These are phyloP conservation scores for Mirza zaza DNA, from an alignment of 2,113 vertebrate species.

Conservation along the genomic window DNA sequence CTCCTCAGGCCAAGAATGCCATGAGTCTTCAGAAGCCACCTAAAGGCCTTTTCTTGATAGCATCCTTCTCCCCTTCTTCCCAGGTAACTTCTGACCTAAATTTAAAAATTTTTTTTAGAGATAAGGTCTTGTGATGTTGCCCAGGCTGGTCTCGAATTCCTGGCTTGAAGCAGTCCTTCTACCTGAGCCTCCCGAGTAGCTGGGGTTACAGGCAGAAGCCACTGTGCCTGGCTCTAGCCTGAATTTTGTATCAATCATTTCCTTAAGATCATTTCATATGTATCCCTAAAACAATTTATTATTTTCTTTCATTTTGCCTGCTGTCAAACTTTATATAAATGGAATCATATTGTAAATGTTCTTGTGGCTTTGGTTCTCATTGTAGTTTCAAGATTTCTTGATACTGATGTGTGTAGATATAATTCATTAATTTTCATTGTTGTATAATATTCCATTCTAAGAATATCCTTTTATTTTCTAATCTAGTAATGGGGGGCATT, in stretches of 20 bases:
- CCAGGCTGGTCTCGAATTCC: no score
- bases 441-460: neutral
- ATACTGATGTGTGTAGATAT: neutral
- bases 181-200: no score
- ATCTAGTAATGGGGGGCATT: neutral
- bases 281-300: neutral
- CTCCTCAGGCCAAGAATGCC: neutral
- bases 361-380: neutral
- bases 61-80: rapidly evolving
- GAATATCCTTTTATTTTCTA: neutral
- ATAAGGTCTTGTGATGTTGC: no score
- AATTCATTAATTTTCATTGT: neutral
- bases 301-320: neutral
- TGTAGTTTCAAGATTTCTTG: conserved; percentile 16
- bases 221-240: neutral
- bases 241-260: neutral
- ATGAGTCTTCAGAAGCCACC: neutral
- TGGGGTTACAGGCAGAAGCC: no score
- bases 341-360: neutral
- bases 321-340: neutral
- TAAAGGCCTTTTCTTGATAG: neutral
- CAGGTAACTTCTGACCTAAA: neutral
- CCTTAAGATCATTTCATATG: neutral
- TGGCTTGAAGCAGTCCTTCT: no score
- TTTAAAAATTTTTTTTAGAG: neutral